Base-by-base conservation (phyloP, 92 coral and sea anemone species). In the Epizoanthus illoricatus region DNA sequence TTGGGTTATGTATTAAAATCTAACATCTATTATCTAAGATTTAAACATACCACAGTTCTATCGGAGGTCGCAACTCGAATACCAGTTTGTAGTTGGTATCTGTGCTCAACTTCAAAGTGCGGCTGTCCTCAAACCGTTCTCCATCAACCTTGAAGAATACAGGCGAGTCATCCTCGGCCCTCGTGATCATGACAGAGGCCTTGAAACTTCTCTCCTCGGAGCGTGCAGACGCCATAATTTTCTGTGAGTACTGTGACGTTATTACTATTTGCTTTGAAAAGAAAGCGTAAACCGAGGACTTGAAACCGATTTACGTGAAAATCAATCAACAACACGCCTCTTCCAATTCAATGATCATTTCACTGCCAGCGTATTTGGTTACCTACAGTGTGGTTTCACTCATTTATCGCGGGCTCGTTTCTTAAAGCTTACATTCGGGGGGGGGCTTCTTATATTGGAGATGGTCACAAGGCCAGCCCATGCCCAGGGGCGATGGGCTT, bases 111-210 rank as follows among this genome's bases (percentile, higher is more conserved):
- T 96, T 96, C 43, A 96, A 69, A 0, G 99, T 96, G 28, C 91
- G 95, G 58, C 81, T 90, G 58, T 96, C 98, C 70, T 93, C 92
- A 74, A 96, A 96, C 23, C 99, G 85, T 72, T 92, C 94, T 0
- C 99, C 99, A 65, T 96, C 99, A 59, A 84, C 69, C 70, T 96
- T 96, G 73, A 88, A 96, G 86, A 88, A 96, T 65, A 96, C 97
- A 10, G 94, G 99, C 69, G 99, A 93, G 19, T 91, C 89, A 61
- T 96, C 99, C 18, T 91, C 95, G 3, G 85, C 83, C 81, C 85
- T 91, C 1, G 98, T 87, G 43, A 96, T 81, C 47, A 89, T 71
- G 18, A 96, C 42, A 7, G 82, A 88, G 45, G 86, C 81, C 76
- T 93, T 96, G 79, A 96, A 96, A 0, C 74, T 47, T 15, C 92